Evolutionary conservation across 2,888 invertebrate species (phyloP).

Genomic region (Busseola fusca): DNA sequence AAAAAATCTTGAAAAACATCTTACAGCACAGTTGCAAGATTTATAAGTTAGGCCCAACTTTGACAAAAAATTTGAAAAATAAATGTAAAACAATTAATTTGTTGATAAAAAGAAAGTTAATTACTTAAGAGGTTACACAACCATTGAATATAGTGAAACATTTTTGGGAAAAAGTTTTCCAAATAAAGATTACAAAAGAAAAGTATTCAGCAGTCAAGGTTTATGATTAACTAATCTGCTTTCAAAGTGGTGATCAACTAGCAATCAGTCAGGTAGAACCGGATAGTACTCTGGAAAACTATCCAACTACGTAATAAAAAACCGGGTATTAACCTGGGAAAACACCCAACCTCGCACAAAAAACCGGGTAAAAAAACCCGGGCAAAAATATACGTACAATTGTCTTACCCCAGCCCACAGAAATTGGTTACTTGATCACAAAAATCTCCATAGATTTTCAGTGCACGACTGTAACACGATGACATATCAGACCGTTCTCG

Average conservation of each 20-base stretch:
- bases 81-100: not conserved
- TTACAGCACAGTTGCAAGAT: not conserved
- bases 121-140: not conserved
- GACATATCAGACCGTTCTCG: conserved; percentile 47
- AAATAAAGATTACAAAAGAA: not conserved
- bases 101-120: not conserved
- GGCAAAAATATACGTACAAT: conserved; percentile 27
- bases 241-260: not conserved
- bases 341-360: not conserved
- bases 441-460: conserved; percentile 50
- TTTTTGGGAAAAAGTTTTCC: not conserved
- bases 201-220: not conserved
- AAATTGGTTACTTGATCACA: conserved; percentile 51
- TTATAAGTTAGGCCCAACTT: not conserved
- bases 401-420: conserved; percentile 51
- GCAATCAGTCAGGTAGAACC: not conserved
- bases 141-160: not conserved
- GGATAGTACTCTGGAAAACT: no score
- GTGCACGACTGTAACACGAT: conserved; percentile 46
- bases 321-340: not conserved
- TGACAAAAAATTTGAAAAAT: not conserved
- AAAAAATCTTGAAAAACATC: no score
- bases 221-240: no score
- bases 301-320: not conserved
- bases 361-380: not conserved